Evolutionary conservation across 2,113 vertebrate genomes (phyloP), one percentile per base, ranked within the genome.

Genomic region (Steatornis caripensis): DNA sequence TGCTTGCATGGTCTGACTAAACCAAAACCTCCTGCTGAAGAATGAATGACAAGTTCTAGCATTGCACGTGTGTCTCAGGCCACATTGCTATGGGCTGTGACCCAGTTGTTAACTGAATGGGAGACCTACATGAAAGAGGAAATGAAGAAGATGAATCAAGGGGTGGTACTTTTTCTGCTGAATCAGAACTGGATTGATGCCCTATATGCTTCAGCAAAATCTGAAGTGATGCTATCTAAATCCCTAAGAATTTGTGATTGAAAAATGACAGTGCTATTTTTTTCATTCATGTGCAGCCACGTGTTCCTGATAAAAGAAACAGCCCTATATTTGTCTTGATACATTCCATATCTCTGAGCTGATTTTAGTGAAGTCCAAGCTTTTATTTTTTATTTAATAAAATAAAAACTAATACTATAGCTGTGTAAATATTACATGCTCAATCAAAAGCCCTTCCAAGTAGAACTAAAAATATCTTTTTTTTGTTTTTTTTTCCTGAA

Each of bases 161-260:
- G 70, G 60, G 30, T 94, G 83, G 77, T 89, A 16, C 43, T 71
- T 83, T 66, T 96, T 92, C 45, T 90, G 88, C 90, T 96, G 76
- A 90, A 66, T 92, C 72, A 75, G 75, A 83, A 60, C 39, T 90
- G 65, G 36, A 82, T 57, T 54, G 61, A 71, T 89, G 85, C 23
- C 41, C 21, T 55, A 0, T 12, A 29, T 37, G 24, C 43, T 94
- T 92, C 85, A 94, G 69, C 83, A 92, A 84, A 76, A 81, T 60
- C 60, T 80, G 55, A 77, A 74, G 77, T 68, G 61, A 51, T 81
- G 69, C 30, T 66, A 30, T 62, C 61, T 89, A 75, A 27, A 68
- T 70, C 27, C 41, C 43, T 45, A 46, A 86, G 55, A 89, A 86
- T 61, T 75, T 58, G 74, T 69, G 69, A 53, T 3, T 87, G 51